Evolutionary conservation across 2,797 vertebrate species (phyloP).

Genomic region (Esox lucius): DNA sequence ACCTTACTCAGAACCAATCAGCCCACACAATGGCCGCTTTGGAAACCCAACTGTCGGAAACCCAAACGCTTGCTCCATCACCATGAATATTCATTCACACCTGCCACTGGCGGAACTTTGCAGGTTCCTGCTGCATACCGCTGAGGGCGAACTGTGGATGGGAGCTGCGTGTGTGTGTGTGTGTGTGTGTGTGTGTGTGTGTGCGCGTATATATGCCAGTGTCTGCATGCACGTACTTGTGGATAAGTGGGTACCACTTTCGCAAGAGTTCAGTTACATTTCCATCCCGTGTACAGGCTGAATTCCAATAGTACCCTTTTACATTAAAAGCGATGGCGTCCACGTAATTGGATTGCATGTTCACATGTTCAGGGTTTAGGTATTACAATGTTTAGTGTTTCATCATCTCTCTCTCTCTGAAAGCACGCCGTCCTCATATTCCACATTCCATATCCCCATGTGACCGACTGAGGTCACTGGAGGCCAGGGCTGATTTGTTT

Average conservation of each 20-base stretch:
- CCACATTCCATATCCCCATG: not conserved
- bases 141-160: constrained; percentile 62
- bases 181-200: too few relatives aligned
- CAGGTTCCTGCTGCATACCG: constrained; percentile 46
- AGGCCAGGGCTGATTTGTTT: constrained; percentile 45
- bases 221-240: too few relatives aligned
- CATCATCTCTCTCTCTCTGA: not conserved
- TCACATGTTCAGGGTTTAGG: too few relatives aligned
- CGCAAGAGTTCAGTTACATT: too few relatives aligned
- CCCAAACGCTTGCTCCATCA: constrained; percentile 27
- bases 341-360: too few relatives aligned
- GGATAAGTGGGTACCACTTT: too few relatives aligned
- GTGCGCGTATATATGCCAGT: too few relatives aligned
- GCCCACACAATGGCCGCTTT: constrained; percentile 52
- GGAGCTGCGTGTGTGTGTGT: constrained; percentile 33
- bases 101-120: constrained; percentile 68
- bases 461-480: constrained; percentile 3
- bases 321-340: too few relatives aligned
- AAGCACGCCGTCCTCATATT: not conserved
- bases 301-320: too few relatives aligned
- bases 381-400: not conserved
- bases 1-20: not conserved
- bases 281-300: too few relatives aligned
- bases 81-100: constrained; percentile 81
- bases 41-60: constrained; percentile 42